Evolutionary conservation across 2,113 vertebrate genomes (phyloP), one percentile per base, ranked within the genome.

Genomic region (Xiphorhynchus elegans): DNA sequence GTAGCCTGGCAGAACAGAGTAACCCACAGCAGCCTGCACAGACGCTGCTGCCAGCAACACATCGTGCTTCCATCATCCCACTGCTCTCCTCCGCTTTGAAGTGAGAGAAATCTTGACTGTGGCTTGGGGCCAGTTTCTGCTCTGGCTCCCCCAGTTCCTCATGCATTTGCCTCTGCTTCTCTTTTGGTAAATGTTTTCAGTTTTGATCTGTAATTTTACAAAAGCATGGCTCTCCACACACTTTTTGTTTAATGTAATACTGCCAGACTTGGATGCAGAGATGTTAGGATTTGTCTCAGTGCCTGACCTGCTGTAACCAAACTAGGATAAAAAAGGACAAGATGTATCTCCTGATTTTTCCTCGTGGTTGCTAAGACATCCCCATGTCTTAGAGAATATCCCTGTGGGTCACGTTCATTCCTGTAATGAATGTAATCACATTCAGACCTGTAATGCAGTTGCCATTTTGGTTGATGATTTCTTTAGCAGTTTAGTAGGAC

Each of bases 81-180:
- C 89, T 94, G 85, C 10, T 16, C 75, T 53, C 77, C 46, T 89
- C 37, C 84, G 44, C 78, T 82, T 82, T 60, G 31, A 81, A 92
- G 42, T 14, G 40, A 50, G 75, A 69, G 42, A 70, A 68, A 25
- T 11, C 84, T 75, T 82, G 40, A 11, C 70, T 46, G 37, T 75
- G 89, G 81, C 87, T 94, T 50, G 42, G n/a, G 91, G 81, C 81
- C 94, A 87, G n/a, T 58, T 89, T 95, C 58, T 79, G 74, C 63
- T 79, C 81, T 90, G 87, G 39, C 87, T 95, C 58, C 18, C 40
- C 42, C 63, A 76, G 0, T 80, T 87, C 39, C 33, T 84, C 73
- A 4, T 52, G 19, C 35, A 5, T 73, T 87, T 87, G 19, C 53
- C n/a, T 91, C 42, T 85, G 66, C 19, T 66, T 47, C 58, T 87